phyloP scores from a whole-genome alignment of 2,888 invertebrate species.

The Ophion ventricosus region DNA sequence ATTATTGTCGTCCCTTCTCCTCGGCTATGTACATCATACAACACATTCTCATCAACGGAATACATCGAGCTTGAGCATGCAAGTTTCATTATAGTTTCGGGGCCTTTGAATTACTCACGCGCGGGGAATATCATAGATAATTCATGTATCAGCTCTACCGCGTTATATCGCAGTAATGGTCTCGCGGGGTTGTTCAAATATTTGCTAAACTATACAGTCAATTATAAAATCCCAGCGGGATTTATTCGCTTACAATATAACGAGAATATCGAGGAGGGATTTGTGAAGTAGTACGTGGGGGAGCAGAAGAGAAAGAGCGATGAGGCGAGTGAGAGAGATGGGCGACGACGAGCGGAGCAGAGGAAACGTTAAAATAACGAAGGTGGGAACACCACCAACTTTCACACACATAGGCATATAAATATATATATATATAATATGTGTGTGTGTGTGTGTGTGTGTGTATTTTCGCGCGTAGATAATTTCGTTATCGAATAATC shows the following conservation, averaged over 20 bases:
- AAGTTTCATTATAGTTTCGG: constrained; percentile 2
- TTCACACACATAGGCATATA: too few species aligned
- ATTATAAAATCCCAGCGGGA: constrained; percentile 55
- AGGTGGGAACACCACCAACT: constrained; percentile 16
- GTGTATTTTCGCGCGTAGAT: constrained; percentile 57
- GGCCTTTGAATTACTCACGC: background rate
- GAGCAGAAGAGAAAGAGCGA: background rate
- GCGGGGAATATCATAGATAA: constrained; percentile 39
- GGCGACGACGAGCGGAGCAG: background rate
- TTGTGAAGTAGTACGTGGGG: background rate
- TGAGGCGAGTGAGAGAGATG: background rate
- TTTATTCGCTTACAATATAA: constrained; percentile 27
- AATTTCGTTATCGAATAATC: constrained; percentile 66
- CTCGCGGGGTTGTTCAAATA: constrained; percentile 52
- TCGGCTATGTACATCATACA: background rate
- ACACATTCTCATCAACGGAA: background rate
- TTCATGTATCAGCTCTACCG: constrained; percentile 30
- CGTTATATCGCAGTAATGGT: constrained; percentile 48
- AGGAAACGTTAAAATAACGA: constrained; percentile 49
- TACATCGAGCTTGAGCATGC: background rate
- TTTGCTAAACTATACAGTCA: constrained; percentile 52
- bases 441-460: background rate
- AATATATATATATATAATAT: background rate
- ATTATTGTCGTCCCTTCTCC: background rate
- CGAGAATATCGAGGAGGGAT: constrained; percentile 57